Evolutionary conservation across 2,797 vertebrate genomes (phyloP), one percentile per base, ranked within the genome.

Genomic region (Lindbergichthys nudifrons): DNA sequence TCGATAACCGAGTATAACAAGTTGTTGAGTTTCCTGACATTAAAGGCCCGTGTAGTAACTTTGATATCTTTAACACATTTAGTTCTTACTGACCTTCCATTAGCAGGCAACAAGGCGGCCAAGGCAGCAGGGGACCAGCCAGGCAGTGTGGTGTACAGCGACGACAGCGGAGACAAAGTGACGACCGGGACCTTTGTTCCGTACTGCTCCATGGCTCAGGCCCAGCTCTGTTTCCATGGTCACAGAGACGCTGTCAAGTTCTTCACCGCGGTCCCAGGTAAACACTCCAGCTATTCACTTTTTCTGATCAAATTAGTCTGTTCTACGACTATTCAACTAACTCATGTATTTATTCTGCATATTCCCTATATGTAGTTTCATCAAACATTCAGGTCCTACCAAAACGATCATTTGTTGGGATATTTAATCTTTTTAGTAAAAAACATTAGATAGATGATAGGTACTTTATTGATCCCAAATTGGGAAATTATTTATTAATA

Each of bases 191-290:
- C 97, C 0, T 96, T 97, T 16, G 96, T 99, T 19, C 98, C 98
- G 0, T 99, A 96, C 82, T 99, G 98, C 81, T 99, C 97, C 32
- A 99, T 99, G 98, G 96, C 97, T 45, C 97, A 99, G 0, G 98
- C 98, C 0, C 98, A 99, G 88, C 96, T 99, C 66, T 99, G 97
- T 89, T 99, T 99, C 93, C 98, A 99, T 0, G 98, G 98, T 13
- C 98, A 99, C 92, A 89, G 98, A 8, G 98, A 99, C 46, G 98
- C 98, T 3, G 98, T 99, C 14, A 98, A 99, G 77, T 99, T 99
- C 94, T 99, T 99, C 87, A 95, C 97, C 0, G 96, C 98, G 11
- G 96, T 99, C 70, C 98, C 98, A 92, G 98, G 98, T 98, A 73
- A 66, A 45, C 9, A 42, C 30, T 10, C 5, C 12, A n/a, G 3